A percentile compares a stretch with the other conserved stretches of the same genome.
These are phyloP conservation scores for Noctua janthe DNA, from an alignment of 2,888 invertebrate genomes.

Conservation along the genomic window DNA sequence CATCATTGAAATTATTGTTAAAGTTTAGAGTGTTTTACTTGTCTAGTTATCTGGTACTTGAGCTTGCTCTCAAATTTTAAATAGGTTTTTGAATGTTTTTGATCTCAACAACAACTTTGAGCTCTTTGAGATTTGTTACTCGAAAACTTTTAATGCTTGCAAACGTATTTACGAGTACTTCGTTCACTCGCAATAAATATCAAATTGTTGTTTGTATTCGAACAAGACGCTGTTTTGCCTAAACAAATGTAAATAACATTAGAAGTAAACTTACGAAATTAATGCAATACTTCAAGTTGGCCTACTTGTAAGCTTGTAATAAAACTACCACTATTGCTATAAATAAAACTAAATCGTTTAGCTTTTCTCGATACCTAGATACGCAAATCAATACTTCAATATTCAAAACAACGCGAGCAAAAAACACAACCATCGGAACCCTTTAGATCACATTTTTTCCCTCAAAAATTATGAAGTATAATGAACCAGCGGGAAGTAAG, in stretches of 20 bases:
- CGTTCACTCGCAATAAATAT: conserved; percentile 17
- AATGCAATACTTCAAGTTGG: conserved; percentile 16
- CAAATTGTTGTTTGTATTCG: conserved; percentile 1
- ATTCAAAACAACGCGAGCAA: conserved; percentile 52
- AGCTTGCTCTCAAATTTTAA: conserved; percentile 64
- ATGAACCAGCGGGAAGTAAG: conserved; percentile 89
- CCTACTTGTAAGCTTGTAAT: conserved; percentile 20
- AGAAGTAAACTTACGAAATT: conserved; percentile 14
- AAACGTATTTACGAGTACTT: conserved; percentile 42
- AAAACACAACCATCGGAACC: conserved; percentile 71
- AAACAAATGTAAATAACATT: conserved; percentile 14
- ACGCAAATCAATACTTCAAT: conserved; percentile 51
- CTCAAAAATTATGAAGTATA: conserved; percentile 89
- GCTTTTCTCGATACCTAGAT: conserved; percentile 6
- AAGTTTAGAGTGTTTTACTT: conserved; percentile 69
- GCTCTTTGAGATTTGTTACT: conserved; percentile 52
- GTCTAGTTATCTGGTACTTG: conserved; percentile 66
- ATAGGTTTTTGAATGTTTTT: conserved; percentile 66
- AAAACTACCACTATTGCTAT: conserved; percentile 7
- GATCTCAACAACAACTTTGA: conserved; percentile 58
- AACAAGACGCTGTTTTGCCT: not conserved
- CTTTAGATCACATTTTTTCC: conserved; percentile 83
- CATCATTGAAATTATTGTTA: conserved; percentile 70
- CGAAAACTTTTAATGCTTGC: conserved; percentile 55
- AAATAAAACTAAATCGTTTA: conserved; percentile 16